Base-by-base conservation (phyloP, 2,888 invertebrate genomes). In the Arctia plantaginis region DNA sequence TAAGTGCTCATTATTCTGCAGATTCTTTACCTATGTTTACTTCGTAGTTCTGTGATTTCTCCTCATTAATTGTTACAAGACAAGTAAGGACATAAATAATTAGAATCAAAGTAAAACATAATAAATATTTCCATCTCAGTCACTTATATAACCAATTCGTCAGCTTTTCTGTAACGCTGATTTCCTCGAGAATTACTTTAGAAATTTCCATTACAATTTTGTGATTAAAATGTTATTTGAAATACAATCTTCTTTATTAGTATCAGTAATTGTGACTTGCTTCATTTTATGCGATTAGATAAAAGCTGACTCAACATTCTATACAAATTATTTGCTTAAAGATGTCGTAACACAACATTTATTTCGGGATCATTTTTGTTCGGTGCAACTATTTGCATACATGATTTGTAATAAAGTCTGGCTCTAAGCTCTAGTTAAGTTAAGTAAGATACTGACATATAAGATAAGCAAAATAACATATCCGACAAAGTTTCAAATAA, bases 141-240 rank as follows among this genome's bases (percentile, higher is more conserved):
- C 72, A 70, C 41, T 75, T 66, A 47, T 66, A 72, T 66, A 67
- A 74, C 47, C 20, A 71, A 65, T 72, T 44, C 39, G n/a, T 76
- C 73, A 70, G 67, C 74, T 73, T 78, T 75, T 78, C 66, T 18
- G 70, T 39, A 27, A 35, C 47, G 76, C 39, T 68, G 69, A 77
- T 78, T 74, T 47, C 74, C 51, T 71, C 70, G 59, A 73, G 67
- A 74, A 39, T 44, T 47, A 35, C 51, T 41, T 33, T 33, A 27
- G 33, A 35, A 35, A 69, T 35, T 55, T 35, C 35, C n/a, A 12
- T 69, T 35, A 69, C 35, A 15, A 55, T 55, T n/a, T 55, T 35
- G 33, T 35, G 35, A 69, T 27, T 51, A 55, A 69, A 55, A 69
- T 69, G 15, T 33, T 69, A 35, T 55, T n/a, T 66, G 51, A 47